phyloP scores from a whole-genome alignment of 2,888 invertebrate genomes.

The Mythimna loreyi region DNA sequence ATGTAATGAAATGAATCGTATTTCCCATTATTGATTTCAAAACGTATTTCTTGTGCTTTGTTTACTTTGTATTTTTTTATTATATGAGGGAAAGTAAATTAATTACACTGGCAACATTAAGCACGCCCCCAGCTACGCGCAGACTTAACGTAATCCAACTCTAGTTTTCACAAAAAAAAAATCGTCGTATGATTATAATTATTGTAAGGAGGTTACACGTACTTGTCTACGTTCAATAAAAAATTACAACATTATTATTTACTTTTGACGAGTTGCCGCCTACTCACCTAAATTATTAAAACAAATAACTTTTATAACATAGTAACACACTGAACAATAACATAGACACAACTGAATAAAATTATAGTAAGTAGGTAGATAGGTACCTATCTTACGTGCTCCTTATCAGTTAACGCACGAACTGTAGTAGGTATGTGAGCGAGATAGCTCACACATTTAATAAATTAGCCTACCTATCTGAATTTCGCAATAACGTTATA shows the following conservation, averaged over 20 bases:
- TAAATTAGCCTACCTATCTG: conserved; percentile 43
- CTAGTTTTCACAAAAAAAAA: conserved; percentile 32
- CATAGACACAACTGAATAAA: conserved; percentile 50
- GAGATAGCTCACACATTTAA: conserved; percentile 43
- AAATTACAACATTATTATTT: background rate
- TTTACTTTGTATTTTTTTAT: too few species aligned
- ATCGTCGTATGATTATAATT: background rate
- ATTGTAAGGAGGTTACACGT: conserved; percentile 16
- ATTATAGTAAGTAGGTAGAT: conserved; percentile 13
- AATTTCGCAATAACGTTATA: conserved; percentile 34
- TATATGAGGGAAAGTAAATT: too few species aligned
- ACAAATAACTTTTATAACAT: conserved; percentile 37
- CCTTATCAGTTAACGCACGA: conserved; percentile 51
- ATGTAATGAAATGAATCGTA: too few species aligned
- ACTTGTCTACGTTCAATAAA: background rate
- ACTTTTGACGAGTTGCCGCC: background rate
- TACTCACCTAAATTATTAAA: conserved; percentile 54
- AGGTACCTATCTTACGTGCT: conserved; percentile 26
- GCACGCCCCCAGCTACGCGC: too few species aligned
- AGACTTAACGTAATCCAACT: too few species aligned
- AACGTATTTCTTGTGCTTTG: too few species aligned
- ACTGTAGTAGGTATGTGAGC: background rate
- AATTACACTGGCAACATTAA: too few species aligned
- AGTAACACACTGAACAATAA: conserved; percentile 49
- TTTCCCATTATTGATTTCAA: too few species aligned